Percentiles rank a stretch among this genome's conserved stretches.
These are phyloP conservation scores for Etheostoma cragini DNA, from an alignment of 2,113 vertebrate genomes.

Conservation along the genomic window DNA sequence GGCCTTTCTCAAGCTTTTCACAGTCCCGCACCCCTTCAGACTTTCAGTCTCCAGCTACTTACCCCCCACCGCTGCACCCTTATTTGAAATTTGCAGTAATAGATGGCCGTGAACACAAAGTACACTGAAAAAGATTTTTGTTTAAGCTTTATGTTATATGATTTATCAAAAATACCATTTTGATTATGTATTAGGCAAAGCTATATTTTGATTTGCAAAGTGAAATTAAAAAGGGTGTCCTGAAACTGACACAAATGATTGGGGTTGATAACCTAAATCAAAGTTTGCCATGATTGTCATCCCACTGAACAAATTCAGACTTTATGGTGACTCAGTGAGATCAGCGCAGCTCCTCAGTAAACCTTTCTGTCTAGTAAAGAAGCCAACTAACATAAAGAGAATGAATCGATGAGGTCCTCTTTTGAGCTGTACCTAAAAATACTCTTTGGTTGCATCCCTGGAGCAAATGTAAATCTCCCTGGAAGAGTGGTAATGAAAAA, in stretches of 20 bases:
- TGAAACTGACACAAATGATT: neutral
- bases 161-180: neutral
- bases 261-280: neutral
- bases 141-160: neutral
- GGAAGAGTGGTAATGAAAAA: slow-evolving; percentile 58
- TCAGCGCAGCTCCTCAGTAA: neutral
- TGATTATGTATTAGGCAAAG: neutral
- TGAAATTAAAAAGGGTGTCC: neutral
- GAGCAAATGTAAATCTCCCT: slow-evolving; percentile 54
- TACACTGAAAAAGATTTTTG: neutral
- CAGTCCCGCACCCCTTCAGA: no score
- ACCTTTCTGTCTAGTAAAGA: slow-evolving; percentile 4
- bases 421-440: slow-evolving; percentile 47
- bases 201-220: neutral
- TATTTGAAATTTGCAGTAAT: neutral
- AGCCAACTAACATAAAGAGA: slow-evolving; percentile 27
- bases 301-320: neutral
- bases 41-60: no score
- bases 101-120: neutral
- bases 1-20: no score
- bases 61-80: no score
- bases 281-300: neutral
- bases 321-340: neutral
- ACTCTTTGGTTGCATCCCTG: slow-evolving; percentile 31
- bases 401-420: slow-evolving; percentile 37